Base-by-base conservation (phyloP, 2,113 vertebrate genomes). In the Ursus arctos region DNA sequence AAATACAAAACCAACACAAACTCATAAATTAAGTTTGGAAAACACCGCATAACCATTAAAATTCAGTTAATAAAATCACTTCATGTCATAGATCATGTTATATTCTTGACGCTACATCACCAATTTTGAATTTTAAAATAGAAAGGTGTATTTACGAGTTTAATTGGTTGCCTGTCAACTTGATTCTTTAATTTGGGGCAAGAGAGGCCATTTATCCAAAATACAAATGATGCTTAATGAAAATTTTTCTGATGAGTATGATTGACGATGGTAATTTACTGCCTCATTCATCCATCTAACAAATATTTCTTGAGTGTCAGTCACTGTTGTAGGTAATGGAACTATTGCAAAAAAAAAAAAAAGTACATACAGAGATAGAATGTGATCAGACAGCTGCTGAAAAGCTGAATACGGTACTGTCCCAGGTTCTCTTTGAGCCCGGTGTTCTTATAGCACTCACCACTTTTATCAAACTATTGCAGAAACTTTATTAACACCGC, bases 51-150 rank as follows among this genome's bases (percentile, higher is more conserved):
- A 57, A 47, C 36, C 31, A 95, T 93, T 97, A 95, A 85, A 85
- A 95, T 63, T 93, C 36, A 95, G 72, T 31, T 94, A 74, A 36
- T 59, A 72, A 24, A 24, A 86, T 55, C 24, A 93, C 43, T 92
- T 83, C 28, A 69, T 83, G 3, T 51, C 74, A 86, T 24, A 91
- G 49, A 81, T 95, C 76, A 80, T 74, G 14, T 53, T 74, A 31
- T 74, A 72, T 24, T 83, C 36, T 53, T 92, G 49, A 90, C 8
- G 84, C 24, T 22, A 43, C 13, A 71, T 53, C 6, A 10, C 57
- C 18, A 67, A 63, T 49, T 97, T 88, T 93, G 61, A 93, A 93
- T 96, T 57, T 87, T 65, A 63, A 95, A 92, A n/a, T 81, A 81
- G 80, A 81, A 96, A 88, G 47, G 1, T 96, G 0, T 31, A 91